A percentile compares a stretch with the other conserved stretches of the same genome.
These are phyloP conservation scores for Cheilosia grossa DNA, from an alignment of 2,888 invertebrate genomes.

Conservation along the genomic window DNA sequence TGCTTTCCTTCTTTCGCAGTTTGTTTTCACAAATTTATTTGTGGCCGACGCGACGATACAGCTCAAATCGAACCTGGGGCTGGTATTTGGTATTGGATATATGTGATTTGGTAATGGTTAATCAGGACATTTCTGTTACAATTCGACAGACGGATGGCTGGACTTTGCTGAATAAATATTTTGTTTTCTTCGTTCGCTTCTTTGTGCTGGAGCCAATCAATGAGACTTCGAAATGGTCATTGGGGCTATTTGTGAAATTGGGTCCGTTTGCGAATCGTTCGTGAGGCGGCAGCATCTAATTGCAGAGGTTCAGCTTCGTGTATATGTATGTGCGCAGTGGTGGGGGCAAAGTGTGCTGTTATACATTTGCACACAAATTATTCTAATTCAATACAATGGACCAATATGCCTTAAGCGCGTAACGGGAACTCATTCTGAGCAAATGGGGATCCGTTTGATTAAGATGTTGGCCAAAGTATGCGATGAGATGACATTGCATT, in stretches of 20 bases:
- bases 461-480: constrained; percentile 38
- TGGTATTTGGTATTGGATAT: constrained; percentile 33
- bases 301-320: constrained; percentile 32
- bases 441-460: constrained; percentile 53
- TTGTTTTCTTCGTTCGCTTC: constrained; percentile 10
- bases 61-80: background rate
- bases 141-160: constrained; percentile 47
- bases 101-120: constrained; percentile 66
- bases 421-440: constrained; percentile 15
- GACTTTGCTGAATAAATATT: constrained; percentile 66
- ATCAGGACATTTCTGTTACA: constrained; percentile 66
- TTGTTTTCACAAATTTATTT: constrained; percentile 57
- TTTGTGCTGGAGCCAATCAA: constrained; percentile 45
- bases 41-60: background rate
- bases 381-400: constrained; percentile 70
- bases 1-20: constrained; percentile 10
- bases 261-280: constrained; percentile 65
- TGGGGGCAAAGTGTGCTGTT: constrained; percentile 46
- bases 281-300: constrained; percentile 67
- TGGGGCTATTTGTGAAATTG: constrained; percentile 70
- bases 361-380: constrained; percentile 68
- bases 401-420: constrained; percentile 25
- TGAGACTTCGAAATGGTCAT: constrained; percentile 63
- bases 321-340: background rate
- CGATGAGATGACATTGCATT: constrained; percentile 48